phyloP scores from a whole-genome alignment of 2,888 invertebrate genomes.

The Dolomedes plantarius region DNA sequence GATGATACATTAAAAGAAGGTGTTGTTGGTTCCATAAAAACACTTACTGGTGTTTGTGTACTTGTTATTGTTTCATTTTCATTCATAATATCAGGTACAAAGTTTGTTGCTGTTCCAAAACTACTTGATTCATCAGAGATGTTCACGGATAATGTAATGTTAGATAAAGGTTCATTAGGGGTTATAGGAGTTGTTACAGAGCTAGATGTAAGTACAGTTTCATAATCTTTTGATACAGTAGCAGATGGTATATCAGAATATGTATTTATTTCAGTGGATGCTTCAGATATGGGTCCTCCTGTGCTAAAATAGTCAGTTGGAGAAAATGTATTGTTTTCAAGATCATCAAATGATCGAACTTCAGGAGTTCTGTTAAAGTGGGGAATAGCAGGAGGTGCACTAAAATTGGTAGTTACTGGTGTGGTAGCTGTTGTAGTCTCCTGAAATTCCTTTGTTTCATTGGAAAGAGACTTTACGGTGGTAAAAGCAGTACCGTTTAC shows the following conservation, averaged over 20 bases:
- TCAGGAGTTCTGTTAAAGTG: slow-evolving; percentile 36
- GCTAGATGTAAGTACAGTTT: not conserved
- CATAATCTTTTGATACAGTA: not conserved
- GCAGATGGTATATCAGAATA: not conserved
- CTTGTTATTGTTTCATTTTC: not conserved
- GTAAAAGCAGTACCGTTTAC: not conserved
- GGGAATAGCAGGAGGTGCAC: not conserved
- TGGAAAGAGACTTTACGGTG: not conserved
- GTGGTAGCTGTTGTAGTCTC: not conserved
- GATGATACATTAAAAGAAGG: not conserved
- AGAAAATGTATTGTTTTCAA: slow-evolving; percentile 12
- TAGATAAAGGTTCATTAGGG: not conserved
- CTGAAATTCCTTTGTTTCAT: not conserved
- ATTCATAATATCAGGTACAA: not conserved
- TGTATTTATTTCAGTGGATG: not conserved
- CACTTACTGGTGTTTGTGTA: not conserved
- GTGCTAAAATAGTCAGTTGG: not conserved
- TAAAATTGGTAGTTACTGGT: not conserved
- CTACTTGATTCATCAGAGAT: not conserved
- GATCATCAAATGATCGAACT: slow-evolving; percentile 35
- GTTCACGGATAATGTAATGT: not conserved
- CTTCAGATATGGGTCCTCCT: not conserved
- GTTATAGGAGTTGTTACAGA: not conserved
- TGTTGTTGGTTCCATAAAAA: not conserved
- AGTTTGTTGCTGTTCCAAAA: not conserved